Evolutionary conservation across 2,113 vertebrate species (phyloP), one percentile per base, ranked within the genome.

Genomic region (Dinomys branickii): DNA sequence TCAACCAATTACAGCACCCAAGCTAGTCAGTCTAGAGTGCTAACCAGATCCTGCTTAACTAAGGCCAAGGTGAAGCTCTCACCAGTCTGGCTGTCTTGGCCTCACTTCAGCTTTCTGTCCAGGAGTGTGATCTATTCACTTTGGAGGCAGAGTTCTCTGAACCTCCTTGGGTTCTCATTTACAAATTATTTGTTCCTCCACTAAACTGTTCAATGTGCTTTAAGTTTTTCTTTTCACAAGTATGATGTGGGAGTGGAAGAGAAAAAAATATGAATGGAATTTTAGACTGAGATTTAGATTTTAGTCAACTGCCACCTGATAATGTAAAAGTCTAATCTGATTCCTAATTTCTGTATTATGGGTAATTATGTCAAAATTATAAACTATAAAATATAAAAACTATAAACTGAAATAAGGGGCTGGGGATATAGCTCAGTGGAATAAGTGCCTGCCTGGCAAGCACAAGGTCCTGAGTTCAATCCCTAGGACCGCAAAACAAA

Each of bases 381-480:
- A 69, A 69, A 26, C n/a, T 86, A 50, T 85, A 78, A 96, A 83
- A 38, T 58, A 26, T 13, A 75, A 85, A 85, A 50, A 24, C 41
- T 86, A 47, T 81, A 69, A 96, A 86, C 38, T 52, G 33, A 90
- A 94, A 38, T 77, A 47, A 89, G n/a, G n/a, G n/a, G n/a, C n/a
- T n/a, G n/a, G n/a, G n/a, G n/a, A n/a, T n/a, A n/a, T n/a, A n/a
- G n/a, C n/a, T n/a, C n/a, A n/a, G n/a, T n/a, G n/a, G n/a, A n/a
- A n/a, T n/a, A n/a, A n/a, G n/a, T n/a, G n/a, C n/a, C n/a, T n/a
- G n/a, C n/a, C n/a, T n/a, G n/a, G n/a, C n/a, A n/a, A n/a, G n/a
- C n/a, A n/a, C n/a, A n/a, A n/a, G n/a, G n/a, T n/a, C n/a, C n/a
- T n/a, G n/a, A n/a, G n/a, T n/a, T n/a, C n/a, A n/a, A n/a, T n/a